Evolutionary conservation across 1,140 invertebrate species (phyloP).

Genomic region (Drosophila hydei): DNA sequence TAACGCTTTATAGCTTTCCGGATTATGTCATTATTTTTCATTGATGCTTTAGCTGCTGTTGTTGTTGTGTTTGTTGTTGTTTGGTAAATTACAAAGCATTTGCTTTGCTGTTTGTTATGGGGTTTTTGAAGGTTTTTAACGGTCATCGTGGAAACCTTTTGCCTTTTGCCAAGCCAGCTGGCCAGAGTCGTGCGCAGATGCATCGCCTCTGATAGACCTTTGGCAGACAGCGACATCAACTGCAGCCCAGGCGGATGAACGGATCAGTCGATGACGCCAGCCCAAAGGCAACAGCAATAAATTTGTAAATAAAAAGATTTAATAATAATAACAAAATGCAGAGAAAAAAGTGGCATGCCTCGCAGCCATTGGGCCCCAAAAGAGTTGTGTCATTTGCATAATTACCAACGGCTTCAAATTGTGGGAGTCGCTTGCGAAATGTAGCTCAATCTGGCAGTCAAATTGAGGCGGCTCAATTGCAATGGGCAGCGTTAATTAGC

Average conservation of each 20-base stretch:
- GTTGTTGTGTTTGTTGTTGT: neutral
- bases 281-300: conserved; percentile 12
- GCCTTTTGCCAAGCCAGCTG: conserved; percentile 23
- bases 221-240: conserved; percentile 30
- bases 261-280: conserved; percentile 54
- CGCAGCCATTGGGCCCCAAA: conserved; percentile 45
- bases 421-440: neutral
- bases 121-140: conserved; percentile 51
- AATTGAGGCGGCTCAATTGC: conserved; percentile 59
- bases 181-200: conserved; percentile 63
- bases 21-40: conserved; percentile 54
- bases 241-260: conserved; percentile 45
- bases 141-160: conserved; percentile 58
- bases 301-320: neutral
- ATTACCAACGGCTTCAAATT: conserved; percentile 36
- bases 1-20: conserved; percentile 46
- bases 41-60: neutral
- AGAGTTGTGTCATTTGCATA: conserved; percentile 61
- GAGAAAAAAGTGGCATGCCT: too few species aligned
- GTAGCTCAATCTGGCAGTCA: conserved; percentile 1
- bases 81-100: conserved; percentile 40
- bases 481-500: conserved; percentile 28
- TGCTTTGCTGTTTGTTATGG: conserved; percentile 38
- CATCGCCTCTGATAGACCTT: conserved; percentile 50
- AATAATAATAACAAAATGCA: conserved; percentile 21